phyloP scores from a whole-genome alignment of 1,140 invertebrate species.

The Sycophaga agraensis region DNA sequence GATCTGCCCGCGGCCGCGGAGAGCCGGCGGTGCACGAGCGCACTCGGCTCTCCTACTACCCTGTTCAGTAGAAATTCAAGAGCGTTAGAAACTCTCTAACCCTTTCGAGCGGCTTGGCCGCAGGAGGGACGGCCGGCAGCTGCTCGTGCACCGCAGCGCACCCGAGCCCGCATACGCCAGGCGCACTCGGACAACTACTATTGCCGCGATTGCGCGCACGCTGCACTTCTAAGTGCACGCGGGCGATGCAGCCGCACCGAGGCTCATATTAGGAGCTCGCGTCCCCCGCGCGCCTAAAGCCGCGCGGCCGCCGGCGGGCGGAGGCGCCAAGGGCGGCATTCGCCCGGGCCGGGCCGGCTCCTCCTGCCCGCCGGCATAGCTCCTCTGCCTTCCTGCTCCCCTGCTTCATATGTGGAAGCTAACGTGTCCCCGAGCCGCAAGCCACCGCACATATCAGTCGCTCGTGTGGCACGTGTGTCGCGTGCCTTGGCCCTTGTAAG shows the following conservation, averaged over 20 bases:
- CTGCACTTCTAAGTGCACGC: too few relatives aligned
- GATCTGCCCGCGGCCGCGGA: too few relatives aligned
- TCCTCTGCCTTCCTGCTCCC: conserved; percentile 43
- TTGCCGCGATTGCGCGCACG: too few relatives aligned
- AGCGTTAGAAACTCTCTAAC: conserved; percentile 35
- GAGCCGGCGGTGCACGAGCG: too few relatives aligned
- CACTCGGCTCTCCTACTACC: conserved; percentile 25
- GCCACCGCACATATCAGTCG: conserved; percentile 39
- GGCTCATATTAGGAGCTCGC: too few relatives aligned
- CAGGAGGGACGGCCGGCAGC: too few relatives aligned
- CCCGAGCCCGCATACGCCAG: background rate
- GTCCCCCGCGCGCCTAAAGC: too few relatives aligned
- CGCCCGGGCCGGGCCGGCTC: background rate
- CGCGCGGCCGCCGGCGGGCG: background rate
- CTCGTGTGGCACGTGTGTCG: background rate
- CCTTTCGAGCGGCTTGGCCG: conserved; percentile 22
- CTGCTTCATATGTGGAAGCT: conserved; percentile 51
- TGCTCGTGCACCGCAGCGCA: background rate
- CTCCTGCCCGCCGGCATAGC: conserved; percentile 20
- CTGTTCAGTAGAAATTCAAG: conserved; percentile 40
- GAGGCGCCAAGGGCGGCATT: too few relatives aligned
- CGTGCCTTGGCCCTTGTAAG: too few relatives aligned
- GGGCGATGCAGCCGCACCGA: too few relatives aligned
- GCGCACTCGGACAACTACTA: too few relatives aligned
- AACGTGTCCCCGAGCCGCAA: conserved; percentile 44